Conservation (phyloP, 2,888 invertebrate species). For the Diaperis boleti region DNA sequence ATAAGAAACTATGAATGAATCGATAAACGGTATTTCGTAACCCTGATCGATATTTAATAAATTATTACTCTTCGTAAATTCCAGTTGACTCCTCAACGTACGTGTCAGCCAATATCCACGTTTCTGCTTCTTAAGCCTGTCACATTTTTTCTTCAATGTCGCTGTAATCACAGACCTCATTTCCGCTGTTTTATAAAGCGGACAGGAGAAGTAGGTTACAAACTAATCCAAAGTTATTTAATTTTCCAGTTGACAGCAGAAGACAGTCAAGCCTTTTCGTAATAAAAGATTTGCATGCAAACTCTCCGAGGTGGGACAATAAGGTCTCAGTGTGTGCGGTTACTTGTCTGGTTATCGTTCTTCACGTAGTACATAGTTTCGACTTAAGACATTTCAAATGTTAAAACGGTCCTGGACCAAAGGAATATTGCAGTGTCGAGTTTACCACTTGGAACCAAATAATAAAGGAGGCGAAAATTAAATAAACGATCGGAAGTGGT, state of each 20-base stretch:
- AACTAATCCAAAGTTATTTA: constrained; percentile 33
- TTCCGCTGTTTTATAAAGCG: constrained; percentile 11
- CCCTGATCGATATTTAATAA: background rate
- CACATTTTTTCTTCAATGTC: constrained; percentile 10
- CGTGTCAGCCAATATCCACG: background rate
- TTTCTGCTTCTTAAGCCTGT: background rate
- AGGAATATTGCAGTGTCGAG: background rate
- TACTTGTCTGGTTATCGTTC: constrained; percentile 22
- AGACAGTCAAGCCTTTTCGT: constrained; percentile 12
- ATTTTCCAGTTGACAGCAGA: constrained; percentile 28
- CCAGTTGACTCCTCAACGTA: too few relatives aligned
- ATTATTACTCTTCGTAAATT: too few relatives aligned
- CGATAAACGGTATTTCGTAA: too few relatives aligned
- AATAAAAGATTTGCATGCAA: constrained; percentile 23
- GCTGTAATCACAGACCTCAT: constrained; percentile 12
- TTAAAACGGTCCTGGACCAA: constrained; percentile 9
- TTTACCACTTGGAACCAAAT: too few relatives aligned
- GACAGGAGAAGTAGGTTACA: constrained; percentile 21
- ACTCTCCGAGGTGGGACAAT: constrained; percentile 2
- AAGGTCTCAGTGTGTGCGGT: constrained; percentile 6
- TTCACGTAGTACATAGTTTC: background rate
- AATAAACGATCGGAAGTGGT: too few relatives aligned
- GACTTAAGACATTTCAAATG: background rate
- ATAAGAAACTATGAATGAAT: too few relatives aligned
- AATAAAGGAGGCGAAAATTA: too few relatives aligned